These are phyloP conservation scores for Engraulis encrasicolus DNA, from an alignment of 2,113 vertebrate species.

Conservation along the genomic window DNA sequence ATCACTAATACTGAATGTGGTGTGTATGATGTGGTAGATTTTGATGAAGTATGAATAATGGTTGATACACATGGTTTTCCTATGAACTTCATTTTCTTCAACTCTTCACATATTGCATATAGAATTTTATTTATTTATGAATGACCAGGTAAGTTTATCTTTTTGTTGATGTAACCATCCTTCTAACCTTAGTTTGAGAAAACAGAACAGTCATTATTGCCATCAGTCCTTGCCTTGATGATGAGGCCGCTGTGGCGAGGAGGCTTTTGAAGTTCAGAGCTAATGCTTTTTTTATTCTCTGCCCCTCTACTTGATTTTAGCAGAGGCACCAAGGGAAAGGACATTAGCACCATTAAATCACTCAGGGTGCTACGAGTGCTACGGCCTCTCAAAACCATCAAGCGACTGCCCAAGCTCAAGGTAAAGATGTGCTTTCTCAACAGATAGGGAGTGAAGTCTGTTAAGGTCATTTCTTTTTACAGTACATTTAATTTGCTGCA, in stretches of 20 bases:
- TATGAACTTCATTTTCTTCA: background rate
- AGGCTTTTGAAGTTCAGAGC: background rate
- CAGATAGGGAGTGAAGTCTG: background rate
- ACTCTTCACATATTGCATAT: background rate
- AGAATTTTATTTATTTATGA: background rate
- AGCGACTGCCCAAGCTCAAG: conserved; percentile 94
- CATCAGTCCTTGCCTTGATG: background rate
- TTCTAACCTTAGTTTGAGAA: conserved; percentile 24
- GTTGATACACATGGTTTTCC: background rate
- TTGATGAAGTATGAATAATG: background rate
- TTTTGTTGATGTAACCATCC: conserved; percentile 23
- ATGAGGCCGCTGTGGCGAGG: background rate
- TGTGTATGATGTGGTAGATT: background rate
- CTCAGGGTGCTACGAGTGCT: conserved; percentile 91
- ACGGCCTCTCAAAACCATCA: conserved; percentile 94
- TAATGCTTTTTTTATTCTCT: background rate
- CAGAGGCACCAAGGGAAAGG: conserved; percentile 97
- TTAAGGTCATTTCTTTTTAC: no score
- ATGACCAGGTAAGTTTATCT: background rate
- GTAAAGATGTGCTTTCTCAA: conserved; percentile 61
- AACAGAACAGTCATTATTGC: no score
- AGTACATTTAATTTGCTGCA: no score
- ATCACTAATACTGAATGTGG: background rate
- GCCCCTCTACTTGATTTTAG: conserved; percentile 60
- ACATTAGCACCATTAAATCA: conserved; percentile 98